A percentile compares a stretch with the other conserved stretches of the same genome.
These are phyloP conservation scores for Conus canariensis DNA, from an alignment of 2,888 invertebrate species.

Conservation along the genomic window DNA sequence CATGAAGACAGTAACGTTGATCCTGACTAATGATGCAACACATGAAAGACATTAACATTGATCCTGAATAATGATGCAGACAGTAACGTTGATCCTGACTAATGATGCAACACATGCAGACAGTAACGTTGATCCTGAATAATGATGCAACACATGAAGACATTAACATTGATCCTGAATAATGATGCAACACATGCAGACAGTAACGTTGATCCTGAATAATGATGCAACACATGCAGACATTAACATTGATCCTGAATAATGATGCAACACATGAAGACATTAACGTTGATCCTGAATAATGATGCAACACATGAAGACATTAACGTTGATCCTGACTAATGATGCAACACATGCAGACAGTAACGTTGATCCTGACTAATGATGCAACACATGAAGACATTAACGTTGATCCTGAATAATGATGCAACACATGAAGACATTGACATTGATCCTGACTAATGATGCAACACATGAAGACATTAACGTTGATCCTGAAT, in stretches of 20 bases:
- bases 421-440: slow-evolving; percentile 71
- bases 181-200: neutral
- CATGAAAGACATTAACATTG: slow-evolving; percentile 84
- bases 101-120: neutral
- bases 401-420: neutral
- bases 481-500: neutral
- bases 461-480: neutral
- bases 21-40: slow-evolving; percentile 70
- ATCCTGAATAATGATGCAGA: too few relatives aligned
- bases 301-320: too few relatives aligned
- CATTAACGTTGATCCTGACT: too few relatives aligned
- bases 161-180: slow-evolving; percentile 80
- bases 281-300: too few relatives aligned
- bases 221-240: slow-evolving; percentile 70
- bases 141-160: neutral
- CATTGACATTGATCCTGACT: too few relatives aligned
- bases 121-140: neutral
- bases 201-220: neutral
- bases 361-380: too few relatives aligned
- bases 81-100: too few relatives aligned
- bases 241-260: too few relatives aligned
- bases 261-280: too few relatives aligned
- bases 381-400: neutral
- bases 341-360: too few relatives aligned
- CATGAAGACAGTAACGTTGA: neutral